These are phyloP conservation scores for Bathynomus jamesi DNA, from an alignment of 1,140 invertebrate genomes.

Conservation along the genomic window DNA sequence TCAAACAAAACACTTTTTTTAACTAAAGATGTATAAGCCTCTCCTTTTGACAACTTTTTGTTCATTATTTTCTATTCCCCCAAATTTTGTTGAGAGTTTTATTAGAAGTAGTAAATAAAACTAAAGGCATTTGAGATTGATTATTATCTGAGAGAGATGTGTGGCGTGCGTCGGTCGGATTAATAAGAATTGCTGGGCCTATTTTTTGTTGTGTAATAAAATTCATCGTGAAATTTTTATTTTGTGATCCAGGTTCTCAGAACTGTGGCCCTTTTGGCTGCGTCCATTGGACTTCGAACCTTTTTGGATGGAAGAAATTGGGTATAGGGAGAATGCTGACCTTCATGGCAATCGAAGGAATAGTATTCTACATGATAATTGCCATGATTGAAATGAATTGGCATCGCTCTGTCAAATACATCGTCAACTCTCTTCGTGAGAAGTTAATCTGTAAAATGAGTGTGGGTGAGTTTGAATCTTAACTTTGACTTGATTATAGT, in stretches of 20 bases:
- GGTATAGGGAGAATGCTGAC: constrained; percentile 53
- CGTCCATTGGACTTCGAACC: constrained; percentile 44
- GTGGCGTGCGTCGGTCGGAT: no score
- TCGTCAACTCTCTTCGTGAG: constrained; percentile 8
- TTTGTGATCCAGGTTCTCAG: constrained; percentile 35
- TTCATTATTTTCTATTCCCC: no score
- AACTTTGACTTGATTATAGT: no score
- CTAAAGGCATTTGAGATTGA: no score
- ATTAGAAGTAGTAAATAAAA: no score
- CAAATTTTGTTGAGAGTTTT: no score
- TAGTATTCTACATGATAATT: constrained; percentile 46
- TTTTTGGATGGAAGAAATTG: constrained; percentile 45
- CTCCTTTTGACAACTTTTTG: no score
- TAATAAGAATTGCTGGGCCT: no score
- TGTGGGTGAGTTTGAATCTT: constrained; percentile 8
- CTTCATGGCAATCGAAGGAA: constrained; percentile 45
- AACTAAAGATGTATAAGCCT: no score
- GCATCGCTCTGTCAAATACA: constrained; percentile 33
- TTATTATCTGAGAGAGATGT: no score
- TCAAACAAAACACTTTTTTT: no score
- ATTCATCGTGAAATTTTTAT: constrained; percentile 22
- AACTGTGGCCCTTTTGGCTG: constrained; percentile 40
- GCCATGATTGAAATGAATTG: constrained; percentile 50
- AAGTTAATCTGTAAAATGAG: constrained; percentile 1
- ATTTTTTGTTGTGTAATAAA: no score